A percentile compares a stretch with the other conserved stretches of the same genome.
Conservation (phyloP, 2,797 vertebrate genomes). For the Spheniscus humboldti region DNA sequence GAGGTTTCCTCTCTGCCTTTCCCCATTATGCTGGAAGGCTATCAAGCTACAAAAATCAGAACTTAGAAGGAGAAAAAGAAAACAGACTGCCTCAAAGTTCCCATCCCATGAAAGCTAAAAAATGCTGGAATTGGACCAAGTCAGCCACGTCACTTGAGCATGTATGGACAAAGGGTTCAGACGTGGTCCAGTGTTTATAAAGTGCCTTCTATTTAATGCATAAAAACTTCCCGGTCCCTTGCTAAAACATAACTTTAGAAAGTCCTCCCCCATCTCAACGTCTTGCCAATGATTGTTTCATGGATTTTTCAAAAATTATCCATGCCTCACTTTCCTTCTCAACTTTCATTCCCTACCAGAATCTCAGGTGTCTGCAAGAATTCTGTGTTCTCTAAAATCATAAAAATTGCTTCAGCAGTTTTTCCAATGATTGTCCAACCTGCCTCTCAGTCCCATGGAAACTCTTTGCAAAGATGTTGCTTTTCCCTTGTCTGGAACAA, state of each 20-base stretch:
- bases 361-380: not conserved
- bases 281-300: not conserved
- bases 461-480: constrained; percentile 60
- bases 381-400: not conserved
- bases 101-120: not conserved
- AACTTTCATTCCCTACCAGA: not conserved
- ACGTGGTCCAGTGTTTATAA: not conserved
- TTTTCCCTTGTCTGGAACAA: constrained; percentile 72
- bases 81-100: not conserved
- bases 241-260: not conserved
- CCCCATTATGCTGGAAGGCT: not conserved
- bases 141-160: not conserved
- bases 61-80: not conserved
- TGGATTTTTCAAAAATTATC: not conserved
- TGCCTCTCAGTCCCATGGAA: constrained; percentile 63
- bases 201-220: not conserved
- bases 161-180: not conserved
- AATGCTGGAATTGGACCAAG: not conserved
- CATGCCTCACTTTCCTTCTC: not conserved
- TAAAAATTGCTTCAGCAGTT: not conserved
- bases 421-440: constrained; percentile 60
- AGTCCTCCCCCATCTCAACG: not conserved
- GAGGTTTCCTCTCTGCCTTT: not conserved
- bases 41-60: not conserved
- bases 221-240: not conserved